Evolutionary conservation across 2,888 invertebrate genomes (phyloP).

Genomic region (Acholoe squamosa): DNA sequence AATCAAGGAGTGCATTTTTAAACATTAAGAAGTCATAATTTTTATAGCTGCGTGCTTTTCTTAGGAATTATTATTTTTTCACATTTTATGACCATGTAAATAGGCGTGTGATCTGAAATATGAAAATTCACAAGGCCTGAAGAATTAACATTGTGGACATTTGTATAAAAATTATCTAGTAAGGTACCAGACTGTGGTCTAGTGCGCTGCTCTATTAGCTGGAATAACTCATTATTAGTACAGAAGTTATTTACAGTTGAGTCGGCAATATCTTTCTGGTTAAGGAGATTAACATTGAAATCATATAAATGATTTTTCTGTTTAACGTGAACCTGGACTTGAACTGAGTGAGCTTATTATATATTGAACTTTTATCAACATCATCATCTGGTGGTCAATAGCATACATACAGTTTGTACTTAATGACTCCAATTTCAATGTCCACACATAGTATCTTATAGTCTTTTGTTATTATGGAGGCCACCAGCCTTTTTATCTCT

Average conservation of each 20-base stretch:
- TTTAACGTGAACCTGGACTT: not conserved
- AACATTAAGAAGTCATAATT: not conserved
- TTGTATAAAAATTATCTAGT: not conserved
- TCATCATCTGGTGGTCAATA: too few relatives aligned
- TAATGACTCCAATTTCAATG: too few relatives aligned
- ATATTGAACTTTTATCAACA: too few relatives aligned
- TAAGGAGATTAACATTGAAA: not conserved
- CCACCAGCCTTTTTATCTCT: too few relatives aligned
- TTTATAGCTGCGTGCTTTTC: not conserved
- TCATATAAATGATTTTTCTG: not conserved
- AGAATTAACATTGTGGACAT: not conserved
- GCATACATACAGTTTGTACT: too few relatives aligned
- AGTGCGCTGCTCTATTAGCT: not conserved
- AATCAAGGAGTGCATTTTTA: not conserved
- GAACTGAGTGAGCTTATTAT: too few relatives aligned
- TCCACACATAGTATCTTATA: too few relatives aligned
- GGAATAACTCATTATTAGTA: not conserved
- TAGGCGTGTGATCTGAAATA: not conserved
- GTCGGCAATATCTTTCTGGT: not conserved
- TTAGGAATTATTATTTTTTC: not conserved
- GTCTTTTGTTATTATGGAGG: too few relatives aligned
- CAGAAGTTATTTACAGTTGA: not conserved
- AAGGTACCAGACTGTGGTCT: not conserved
- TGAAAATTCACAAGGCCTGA: not conserved
- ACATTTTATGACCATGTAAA: not conserved